Base-by-base conservation (phyloP, 2,797 vertebrate genomes). In the Telmatherina bonti region DNA sequence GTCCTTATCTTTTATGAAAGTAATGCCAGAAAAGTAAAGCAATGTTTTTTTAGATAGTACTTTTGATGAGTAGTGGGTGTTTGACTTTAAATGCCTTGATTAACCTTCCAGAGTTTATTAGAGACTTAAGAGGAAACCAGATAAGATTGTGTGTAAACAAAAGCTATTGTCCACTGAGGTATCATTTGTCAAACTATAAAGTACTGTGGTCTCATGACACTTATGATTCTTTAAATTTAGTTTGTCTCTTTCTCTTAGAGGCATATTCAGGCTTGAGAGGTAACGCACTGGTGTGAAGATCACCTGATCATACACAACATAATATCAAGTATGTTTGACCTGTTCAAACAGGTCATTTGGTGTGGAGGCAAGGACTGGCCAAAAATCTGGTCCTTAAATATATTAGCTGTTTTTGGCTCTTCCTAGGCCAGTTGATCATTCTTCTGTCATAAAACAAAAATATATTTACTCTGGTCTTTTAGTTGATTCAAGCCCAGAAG, bases 141-240 rank as follows among this genome's bases (percentile, higher is more conserved):
- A 91, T 90, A 87, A 84, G 85, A 82, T 59, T 78, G 69, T 80
- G 53, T 13, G 30, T 78, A 78, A 89, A 84, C 85, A 88, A 76
- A 82, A 76, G 24, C 65, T 61, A 86, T 91, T 91, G 88, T 89
- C 72, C 70, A 38, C 35, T 38, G 49, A 16, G 60, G 61, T 69
- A 43, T 77, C 29, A 60, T 83, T 84, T 76, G 54, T 85, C 73
- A 82, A 71, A 70, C 59, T 71, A 79, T 13, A 7, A 54, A 38
- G 1, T 65, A 41, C 52, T 30, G 38, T 9, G 0, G 18, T 63
- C 22, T 77, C 54, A 65, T 54, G 66, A 35, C 67, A 79, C 59
- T 66, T 58, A 74, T 67, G 43, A 41, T 58, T 75, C 47, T 78
- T 72, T 81, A 70, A 78, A 38, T 58, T 73, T 29, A 70, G 1